These are phyloP conservation scores for Trinectes maculatus DNA, from an alignment of 2,113 vertebrate genomes.

Conservation along the genomic window DNA sequence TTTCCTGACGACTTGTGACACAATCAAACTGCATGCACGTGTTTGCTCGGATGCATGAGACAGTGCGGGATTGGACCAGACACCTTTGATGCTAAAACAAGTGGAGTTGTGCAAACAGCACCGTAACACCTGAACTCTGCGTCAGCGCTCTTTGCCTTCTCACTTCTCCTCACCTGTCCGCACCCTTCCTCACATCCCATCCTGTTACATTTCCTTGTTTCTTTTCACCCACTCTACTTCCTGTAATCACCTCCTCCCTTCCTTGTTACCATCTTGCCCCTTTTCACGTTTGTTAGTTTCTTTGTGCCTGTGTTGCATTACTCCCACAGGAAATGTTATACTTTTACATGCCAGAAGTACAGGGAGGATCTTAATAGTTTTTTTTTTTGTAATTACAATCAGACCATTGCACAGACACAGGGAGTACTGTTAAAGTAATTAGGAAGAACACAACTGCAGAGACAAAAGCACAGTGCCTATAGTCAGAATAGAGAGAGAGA, in stretches of 20 bases:
- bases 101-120: constrained; percentile 10
- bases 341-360: constrained; percentile 12
- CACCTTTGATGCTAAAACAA: constrained; percentile 45
- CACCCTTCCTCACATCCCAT: constrained; percentile 9
- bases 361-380: constrained; percentile 21
- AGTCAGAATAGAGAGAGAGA: constrained; percentile 5
- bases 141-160: constrained; percentile 36
- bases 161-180: constrained; percentile 5
- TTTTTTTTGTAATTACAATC: constrained; percentile 29
- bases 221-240: background rate
- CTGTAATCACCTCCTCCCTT: background rate
- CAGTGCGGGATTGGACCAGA: constrained; percentile 2
- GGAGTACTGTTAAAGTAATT: constrained; percentile 26
- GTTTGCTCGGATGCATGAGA: background rate
- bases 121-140: constrained; percentile 38
- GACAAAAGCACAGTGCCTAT: background rate
- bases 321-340: background rate
- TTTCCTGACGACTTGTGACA: background rate
- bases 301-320: constrained; percentile 1
- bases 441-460: background rate
- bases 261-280: background rate
- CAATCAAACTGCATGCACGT: background rate
- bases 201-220: constrained; percentile 10
- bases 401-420: constrained; percentile 31
- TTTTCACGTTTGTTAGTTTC: constrained; percentile 2